phyloP scores from a whole-genome alignment of 2,113 vertebrate species.

The Hypanus sabinus region DNA sequence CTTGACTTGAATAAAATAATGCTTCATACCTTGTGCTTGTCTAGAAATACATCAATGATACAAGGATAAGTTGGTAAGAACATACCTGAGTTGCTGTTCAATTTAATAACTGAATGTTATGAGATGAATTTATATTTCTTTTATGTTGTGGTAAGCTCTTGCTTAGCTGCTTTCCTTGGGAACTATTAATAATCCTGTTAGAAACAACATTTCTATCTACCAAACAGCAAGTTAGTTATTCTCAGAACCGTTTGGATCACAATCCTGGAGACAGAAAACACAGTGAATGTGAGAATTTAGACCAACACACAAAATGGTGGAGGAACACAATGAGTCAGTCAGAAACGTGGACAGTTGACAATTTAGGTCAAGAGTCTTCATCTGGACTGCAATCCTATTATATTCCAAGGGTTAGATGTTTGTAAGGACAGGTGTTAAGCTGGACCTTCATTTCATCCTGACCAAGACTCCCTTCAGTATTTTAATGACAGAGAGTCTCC shows the following conservation, averaged over 20 bases:
- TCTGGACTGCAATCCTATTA: too few species aligned
- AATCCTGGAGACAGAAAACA: too few species aligned
- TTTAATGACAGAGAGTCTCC: too few species aligned
- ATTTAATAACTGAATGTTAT: not conserved
- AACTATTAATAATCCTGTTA: not conserved
- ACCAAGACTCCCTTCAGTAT: too few species aligned
- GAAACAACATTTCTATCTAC: not conserved
- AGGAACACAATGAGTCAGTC: too few species aligned
- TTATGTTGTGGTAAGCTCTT: not conserved
- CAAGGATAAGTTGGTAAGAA: not conserved
- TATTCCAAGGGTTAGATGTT: not conserved
- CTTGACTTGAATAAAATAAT: not conserved
- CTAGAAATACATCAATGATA: not conserved
- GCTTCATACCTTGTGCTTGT: not conserved
- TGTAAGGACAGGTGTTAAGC: not conserved
- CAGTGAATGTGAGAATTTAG: too few species aligned
- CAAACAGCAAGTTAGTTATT: not conserved
- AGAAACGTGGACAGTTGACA: too few species aligned
- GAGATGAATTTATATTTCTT: too few species aligned
- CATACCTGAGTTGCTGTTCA: not conserved
- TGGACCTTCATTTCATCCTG: not conserved
- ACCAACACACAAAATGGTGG: too few species aligned
- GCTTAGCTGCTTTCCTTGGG: not conserved
- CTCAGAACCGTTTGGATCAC: not conserved
- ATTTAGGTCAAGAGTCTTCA: too few species aligned